Evolutionary conservation across 2,888 invertebrate genomes (phyloP), one percentile per base, ranked within the genome.

Genomic region (Agrotis segetum): DNA sequence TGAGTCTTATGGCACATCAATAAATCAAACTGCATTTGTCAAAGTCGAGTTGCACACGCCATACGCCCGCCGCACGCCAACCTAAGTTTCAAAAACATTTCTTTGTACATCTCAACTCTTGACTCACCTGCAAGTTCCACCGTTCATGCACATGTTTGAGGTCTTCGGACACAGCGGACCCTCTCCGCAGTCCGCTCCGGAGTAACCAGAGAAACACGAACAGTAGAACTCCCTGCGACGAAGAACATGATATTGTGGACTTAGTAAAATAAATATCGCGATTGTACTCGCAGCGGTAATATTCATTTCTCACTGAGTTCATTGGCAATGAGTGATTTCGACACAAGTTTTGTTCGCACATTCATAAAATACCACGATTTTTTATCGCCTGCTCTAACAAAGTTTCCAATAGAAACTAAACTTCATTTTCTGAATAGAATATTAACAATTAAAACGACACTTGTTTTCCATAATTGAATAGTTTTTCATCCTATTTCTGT

Each of bases 111-210:
- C 29, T 29, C 1, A 7, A 34, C 40, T 40, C 40, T 40, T 53
- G 74, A 72, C 85, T 96, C 97, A 99, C 99, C 98, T 97, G 97
- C 99, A 99, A 61, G 97, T 97, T 74, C 98, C 98, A 49, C 98
- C 98, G 88, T 98, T 98, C 92, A 97, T 97, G 93, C 99, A 99
- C 89, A 97, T 97, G 87, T 94, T 94, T 55, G 94, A 90, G 24
- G 92, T 90, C 70, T 85, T 88, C 73, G 97, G 97, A 92, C 99
- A 99, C 70, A 98, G 96, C 0, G 98, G 98, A 16, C 99, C 99
- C 84, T 97, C 97, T 56, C 98, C 98, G 91, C 99, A 99, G 90
- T 97, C 97, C 7, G 95, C 92, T 7, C 98, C 99, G 66, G 97
- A 97, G 94, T 98, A 98, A 52, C 98, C 98, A 66, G 97, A 96